Conservation (phyloP, 2,888 invertebrate species). For the Aphodius granarius region DNA sequence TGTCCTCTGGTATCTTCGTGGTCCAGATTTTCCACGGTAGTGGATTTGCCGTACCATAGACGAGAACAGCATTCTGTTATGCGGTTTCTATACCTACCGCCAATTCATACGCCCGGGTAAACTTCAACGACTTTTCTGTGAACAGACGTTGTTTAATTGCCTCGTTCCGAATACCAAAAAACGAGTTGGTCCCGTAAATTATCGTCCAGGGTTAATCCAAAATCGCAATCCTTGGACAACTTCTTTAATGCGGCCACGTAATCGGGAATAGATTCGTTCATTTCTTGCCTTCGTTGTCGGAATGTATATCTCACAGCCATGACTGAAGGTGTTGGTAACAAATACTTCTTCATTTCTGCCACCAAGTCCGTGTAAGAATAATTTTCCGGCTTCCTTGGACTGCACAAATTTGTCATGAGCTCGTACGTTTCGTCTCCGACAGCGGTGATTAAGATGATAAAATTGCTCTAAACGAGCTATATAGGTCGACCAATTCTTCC, state of each 20-base stretch:
- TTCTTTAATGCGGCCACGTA: constrained; percentile 13
- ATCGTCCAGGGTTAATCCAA: constrained; percentile 9
- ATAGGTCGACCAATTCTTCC: too few species aligned
- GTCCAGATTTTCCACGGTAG: neutral
- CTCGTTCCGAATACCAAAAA: constrained; percentile 3
- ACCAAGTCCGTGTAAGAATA: neutral
- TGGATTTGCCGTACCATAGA: constrained; percentile 7
- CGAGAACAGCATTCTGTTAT: constrained; percentile 5
- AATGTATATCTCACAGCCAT: constrained; percentile 14
- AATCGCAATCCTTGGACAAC: constrained; percentile 4
- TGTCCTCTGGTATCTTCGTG: neutral
- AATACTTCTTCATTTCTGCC: neutral
- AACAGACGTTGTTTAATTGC: neutral
- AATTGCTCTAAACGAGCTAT: too few species aligned
- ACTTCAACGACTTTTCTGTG: neutral
- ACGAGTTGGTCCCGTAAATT: constrained; percentile 10
- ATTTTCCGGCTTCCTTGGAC: constrained; percentile 29
- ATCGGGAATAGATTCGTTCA: neutral
- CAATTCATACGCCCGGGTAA: constrained; percentile 4
- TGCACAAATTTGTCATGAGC: constrained; percentile 29
- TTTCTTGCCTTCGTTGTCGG: constrained; percentile 11
- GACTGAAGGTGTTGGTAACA: neutral
- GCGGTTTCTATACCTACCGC: constrained; percentile 11
- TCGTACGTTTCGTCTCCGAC: constrained; percentile 28
- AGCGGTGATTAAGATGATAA: constrained; percentile 20